These are phyloP conservation scores for Polymixis lichenea DNA, from an alignment of 2,888 invertebrate genomes.

Conservation along the genomic window DNA sequence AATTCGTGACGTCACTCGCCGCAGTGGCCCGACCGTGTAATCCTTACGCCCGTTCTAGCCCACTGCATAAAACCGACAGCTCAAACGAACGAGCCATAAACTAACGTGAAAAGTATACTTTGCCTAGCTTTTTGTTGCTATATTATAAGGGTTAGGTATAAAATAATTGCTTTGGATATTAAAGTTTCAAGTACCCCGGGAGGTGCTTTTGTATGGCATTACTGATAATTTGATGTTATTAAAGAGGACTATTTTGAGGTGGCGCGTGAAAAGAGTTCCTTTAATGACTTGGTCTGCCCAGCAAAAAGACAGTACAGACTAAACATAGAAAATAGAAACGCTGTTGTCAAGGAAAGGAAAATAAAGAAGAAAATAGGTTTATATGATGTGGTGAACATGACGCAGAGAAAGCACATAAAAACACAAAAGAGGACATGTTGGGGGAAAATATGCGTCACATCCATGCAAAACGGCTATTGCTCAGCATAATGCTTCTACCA, in stretches of 20 bases:
- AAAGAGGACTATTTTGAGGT: neutral
- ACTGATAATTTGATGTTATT: neutral
- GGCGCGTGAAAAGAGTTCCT: neutral
- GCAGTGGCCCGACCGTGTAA: slow-evolving; percentile 49
- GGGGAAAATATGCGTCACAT: no score
- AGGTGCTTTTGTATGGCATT: neutral
- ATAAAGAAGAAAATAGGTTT: no score
- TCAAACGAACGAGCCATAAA: slow-evolving; percentile 56
- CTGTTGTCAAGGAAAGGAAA: neutral
- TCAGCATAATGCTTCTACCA: no score
- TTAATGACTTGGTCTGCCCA: no score
- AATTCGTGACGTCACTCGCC: slow-evolving; percentile 43
- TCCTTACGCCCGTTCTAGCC: slow-evolving; percentile 56
- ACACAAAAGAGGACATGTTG: no score
- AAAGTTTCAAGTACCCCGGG: neutral
- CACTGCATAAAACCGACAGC: slow-evolving; percentile 57
- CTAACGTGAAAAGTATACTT: slow-evolving; percentile 47
- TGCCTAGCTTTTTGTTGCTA: slow-evolving; percentile 10
- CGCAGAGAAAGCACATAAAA: no score
- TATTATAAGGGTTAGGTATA: neutral
- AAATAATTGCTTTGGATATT: slow-evolving; percentile 3
- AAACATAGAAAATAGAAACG: no score
- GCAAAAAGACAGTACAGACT: no score
- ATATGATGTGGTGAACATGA: no score
- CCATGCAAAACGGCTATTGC: neutral